phyloP scores from a whole-genome alignment of 2,113 vertebrate species.

The Crypturellus undulatus region DNA sequence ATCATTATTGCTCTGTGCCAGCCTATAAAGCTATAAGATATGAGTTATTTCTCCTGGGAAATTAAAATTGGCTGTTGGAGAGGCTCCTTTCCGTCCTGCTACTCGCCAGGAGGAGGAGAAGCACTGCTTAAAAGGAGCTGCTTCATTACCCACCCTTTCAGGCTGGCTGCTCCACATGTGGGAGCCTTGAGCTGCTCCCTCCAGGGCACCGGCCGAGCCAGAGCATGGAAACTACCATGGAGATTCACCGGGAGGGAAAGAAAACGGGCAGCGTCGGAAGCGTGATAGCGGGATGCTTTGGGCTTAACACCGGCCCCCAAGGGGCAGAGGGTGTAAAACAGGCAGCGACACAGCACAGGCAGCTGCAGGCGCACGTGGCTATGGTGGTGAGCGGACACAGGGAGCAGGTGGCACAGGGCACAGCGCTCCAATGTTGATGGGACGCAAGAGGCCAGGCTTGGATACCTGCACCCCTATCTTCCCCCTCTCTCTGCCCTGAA shows the following conservation, averaged over 20 bases:
- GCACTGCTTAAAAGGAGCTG: background rate
- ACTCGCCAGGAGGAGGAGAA: background rate
- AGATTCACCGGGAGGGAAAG: background rate
- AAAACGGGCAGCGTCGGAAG: background rate
- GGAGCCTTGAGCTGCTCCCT: accelerated
- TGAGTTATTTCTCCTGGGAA: constrained; percentile 47
- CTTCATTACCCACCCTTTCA: background rate
- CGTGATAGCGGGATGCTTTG: background rate
- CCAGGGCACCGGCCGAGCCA: background rate
- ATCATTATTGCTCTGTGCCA: background rate
- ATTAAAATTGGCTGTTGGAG: constrained; percentile 18
- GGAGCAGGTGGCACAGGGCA: accelerated
- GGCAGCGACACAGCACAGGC: background rate
- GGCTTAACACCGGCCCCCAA: background rate
- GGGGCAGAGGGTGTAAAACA: background rate
- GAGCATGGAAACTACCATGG: background rate
- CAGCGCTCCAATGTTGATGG: background rate
- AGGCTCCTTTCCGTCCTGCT: constrained; percentile 2
- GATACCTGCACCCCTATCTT: background rate
- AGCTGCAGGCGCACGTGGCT: background rate
- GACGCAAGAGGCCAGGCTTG: background rate
- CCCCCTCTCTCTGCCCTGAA: background rate
- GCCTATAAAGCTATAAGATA: background rate
- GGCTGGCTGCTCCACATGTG: accelerated
- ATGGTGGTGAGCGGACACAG: accelerated